phyloP scores from a whole-genome alignment of 2,797 vertebrate species.

The Acanthis flammea region DNA sequence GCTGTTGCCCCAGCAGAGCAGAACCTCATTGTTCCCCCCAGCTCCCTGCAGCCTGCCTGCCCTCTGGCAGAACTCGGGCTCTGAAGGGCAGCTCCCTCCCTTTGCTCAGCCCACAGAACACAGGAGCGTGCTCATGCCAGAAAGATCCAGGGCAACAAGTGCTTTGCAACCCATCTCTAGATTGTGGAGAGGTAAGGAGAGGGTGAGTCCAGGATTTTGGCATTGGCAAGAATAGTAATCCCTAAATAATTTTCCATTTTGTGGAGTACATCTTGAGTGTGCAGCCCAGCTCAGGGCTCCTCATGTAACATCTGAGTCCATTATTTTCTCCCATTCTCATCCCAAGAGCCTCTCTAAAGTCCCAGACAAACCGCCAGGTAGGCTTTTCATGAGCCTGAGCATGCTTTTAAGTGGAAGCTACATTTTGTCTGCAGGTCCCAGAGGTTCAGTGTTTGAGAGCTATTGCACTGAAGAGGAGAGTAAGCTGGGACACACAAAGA shows the following conservation, averaged over 20 bases:
- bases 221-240: background rate
- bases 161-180: background rate
- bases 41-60: background rate
- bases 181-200: background rate
- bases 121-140: background rate
- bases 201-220: background rate
- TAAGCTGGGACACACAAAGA: background rate
- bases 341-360: background rate
- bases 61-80: accelerated
- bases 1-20: background rate
- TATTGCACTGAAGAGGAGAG: background rate
- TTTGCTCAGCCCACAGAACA: accelerated
- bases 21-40: background rate
- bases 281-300: background rate
- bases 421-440: background rate
- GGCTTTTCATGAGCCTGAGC: background rate
- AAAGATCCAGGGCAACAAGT: background rate
- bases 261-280: background rate
- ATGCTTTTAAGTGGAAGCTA: background rate
- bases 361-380: background rate
- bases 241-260: background rate
- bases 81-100: accelerated
- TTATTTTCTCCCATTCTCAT: background rate
- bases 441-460: background rate
- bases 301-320: background rate